Evolutionary conservation across 2,113 vertebrate genomes (phyloP).

Genomic region (Cygnus atratus): DNA sequence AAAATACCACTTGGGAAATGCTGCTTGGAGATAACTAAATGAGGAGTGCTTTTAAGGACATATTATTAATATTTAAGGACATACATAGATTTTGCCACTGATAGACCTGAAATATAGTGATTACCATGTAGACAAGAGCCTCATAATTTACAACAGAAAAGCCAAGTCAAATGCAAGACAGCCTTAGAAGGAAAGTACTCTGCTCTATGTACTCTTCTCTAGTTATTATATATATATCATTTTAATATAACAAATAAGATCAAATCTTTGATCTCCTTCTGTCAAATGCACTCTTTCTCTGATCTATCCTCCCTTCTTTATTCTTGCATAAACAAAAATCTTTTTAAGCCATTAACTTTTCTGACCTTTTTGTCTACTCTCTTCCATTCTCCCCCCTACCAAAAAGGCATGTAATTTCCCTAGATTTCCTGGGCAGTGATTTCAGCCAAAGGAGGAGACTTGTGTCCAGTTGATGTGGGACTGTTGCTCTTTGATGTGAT

Average conservation of each 20-base stretch:
- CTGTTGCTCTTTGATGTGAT: background rate
- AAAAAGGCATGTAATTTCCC: background rate
- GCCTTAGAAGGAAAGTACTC: background rate
- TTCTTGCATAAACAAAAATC: background rate
- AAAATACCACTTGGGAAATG: background rate
- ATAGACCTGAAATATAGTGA: background rate
- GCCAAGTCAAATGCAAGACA: background rate
- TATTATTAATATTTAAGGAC: background rate
- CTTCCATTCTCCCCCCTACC: background rate
- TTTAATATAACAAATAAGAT: background rate
- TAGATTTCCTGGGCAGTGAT: background rate
- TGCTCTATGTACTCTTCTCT: background rate
- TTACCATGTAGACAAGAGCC: background rate
- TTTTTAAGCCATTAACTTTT: background rate
- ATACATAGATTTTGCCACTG: background rate
- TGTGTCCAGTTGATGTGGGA: background rate
- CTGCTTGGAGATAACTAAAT: background rate
- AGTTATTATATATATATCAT: background rate
- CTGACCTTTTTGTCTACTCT: background rate
- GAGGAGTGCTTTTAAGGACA: background rate
- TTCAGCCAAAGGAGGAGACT: background rate
- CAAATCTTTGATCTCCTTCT: background rate
- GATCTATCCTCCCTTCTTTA: background rate
- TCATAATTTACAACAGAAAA: slow-evolving; percentile 9
- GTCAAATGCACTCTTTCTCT: background rate